Evolutionary conservation across 2,113 vertebrate species (phyloP).

Genomic region (Otocyon megalotis): DNA sequence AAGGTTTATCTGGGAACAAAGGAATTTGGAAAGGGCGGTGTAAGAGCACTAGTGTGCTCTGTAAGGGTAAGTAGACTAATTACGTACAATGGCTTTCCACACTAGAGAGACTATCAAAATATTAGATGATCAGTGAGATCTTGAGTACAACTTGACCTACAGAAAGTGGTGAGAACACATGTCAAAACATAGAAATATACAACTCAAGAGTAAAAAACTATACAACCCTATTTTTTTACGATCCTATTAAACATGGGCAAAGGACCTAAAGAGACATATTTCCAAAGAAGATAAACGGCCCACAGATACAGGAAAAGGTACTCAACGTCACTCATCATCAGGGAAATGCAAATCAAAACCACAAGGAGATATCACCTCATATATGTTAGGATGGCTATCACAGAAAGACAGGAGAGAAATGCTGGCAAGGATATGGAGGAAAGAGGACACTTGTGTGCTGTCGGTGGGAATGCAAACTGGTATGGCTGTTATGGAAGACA

Average conservation of each 20-base stretch:
- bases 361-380: too few relatives aligned
- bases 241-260: neutral
- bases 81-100: neutral
- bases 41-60: neutral
- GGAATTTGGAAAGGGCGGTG: neutral
- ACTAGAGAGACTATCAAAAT: neutral
- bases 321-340: neutral
- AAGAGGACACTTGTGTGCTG: neutral
- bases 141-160: neutral
- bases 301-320: neutral
- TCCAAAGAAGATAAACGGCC: neutral
- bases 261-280: neutral
- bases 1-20: neutral
- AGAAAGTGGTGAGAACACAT: neutral
- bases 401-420: neutral
- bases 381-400: neutral
- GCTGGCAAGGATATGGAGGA: neutral
- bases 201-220: neutral
- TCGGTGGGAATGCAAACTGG: neutral
- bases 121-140: neutral
- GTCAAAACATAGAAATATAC: slow-evolving; percentile 14
- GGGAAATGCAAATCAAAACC: neutral
- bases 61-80: neutral
- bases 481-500: neutral
- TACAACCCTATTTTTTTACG: neutral